Conservation (phyloP, 1,140 invertebrate species). For the Caenorhabditis latens region DNA sequence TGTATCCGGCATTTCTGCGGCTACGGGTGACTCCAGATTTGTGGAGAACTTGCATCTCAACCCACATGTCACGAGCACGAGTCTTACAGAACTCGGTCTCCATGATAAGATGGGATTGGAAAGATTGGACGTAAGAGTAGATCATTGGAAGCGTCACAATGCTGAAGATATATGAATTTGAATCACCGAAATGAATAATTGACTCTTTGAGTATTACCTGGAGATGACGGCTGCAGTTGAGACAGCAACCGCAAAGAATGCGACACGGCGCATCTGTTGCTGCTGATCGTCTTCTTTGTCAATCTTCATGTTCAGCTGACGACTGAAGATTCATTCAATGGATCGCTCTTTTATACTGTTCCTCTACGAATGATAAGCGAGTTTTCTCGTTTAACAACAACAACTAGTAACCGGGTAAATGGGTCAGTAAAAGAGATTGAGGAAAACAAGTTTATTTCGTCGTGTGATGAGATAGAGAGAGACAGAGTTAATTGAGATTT, state of each 20-base stretch:
- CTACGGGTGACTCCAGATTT: slow-evolving; percentile 40
- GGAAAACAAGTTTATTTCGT: slow-evolving; percentile 27
- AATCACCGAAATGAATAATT: slow-evolving; percentile 72
- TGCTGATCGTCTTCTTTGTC: slow-evolving; percentile 69
- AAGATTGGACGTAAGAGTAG: slow-evolving; percentile 77
- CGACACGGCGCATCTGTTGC: slow-evolving; percentile 74
- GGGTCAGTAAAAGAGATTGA: background rate
- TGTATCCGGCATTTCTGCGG: slow-evolving; percentile 60
- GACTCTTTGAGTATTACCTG: slow-evolving; percentile 18
- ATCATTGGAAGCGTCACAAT: slow-evolving; percentile 77
- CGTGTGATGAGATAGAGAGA: too few species aligned
- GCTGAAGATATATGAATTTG: slow-evolving; percentile 70
- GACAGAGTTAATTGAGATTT: background rate
- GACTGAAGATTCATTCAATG: slow-evolving; percentile 9
- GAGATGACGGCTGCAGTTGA: slow-evolving; percentile 68
- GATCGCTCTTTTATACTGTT: slow-evolving; percentile 15
- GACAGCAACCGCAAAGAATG: slow-evolving; percentile 69
- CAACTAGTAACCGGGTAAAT: slow-evolving; percentile 54
- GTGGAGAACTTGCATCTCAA: slow-evolving; percentile 74
- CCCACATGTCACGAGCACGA: slow-evolving; percentile 77
- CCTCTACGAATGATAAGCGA: slow-evolving; percentile 5
- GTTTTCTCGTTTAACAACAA: slow-evolving; percentile 50
- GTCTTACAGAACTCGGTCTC: slow-evolving; percentile 77
- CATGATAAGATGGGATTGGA: slow-evolving; percentile 75
- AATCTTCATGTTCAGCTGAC: slow-evolving; percentile 56